Conservation (phyloP, 1,140 invertebrate genomes). For the Aleiodes sp. region DNA sequence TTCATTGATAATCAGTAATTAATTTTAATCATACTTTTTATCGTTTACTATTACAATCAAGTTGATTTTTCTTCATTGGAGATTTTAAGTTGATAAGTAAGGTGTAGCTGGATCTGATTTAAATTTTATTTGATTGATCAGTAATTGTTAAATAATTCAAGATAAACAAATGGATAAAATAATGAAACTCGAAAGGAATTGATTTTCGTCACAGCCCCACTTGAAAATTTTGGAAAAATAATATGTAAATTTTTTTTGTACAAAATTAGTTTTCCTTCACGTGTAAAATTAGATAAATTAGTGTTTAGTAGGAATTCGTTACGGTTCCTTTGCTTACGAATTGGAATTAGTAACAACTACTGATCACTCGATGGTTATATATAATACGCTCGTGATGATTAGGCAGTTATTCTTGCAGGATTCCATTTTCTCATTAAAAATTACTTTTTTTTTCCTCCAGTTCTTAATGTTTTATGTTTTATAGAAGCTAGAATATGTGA, state of each 20-base stretch:
- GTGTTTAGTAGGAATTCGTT: no score
- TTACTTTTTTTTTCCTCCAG: not conserved
- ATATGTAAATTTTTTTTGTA: slow-evolving; percentile 1
- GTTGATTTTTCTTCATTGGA: slow-evolving; percentile 10
- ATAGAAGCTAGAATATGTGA: not conserved
- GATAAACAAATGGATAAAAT: not conserved
- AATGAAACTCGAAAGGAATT: no score
- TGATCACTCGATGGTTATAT: slow-evolving; percentile 22
- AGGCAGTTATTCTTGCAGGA: slow-evolving; percentile 17
- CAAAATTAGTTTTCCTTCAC: not conserved
- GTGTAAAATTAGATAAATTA: no score
- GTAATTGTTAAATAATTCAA: not conserved
- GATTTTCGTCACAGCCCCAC: not conserved
- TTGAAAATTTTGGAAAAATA: not conserved
- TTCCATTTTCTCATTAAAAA: not conserved
- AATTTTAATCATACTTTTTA: slow-evolving; percentile 17
- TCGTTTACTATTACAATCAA: slow-evolving; percentile 22
- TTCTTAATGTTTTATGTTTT: no score
- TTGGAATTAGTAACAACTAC: not conserved
- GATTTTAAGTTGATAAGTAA: not conserved
- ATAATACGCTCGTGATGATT: slow-evolving; percentile 10
- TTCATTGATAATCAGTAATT: slow-evolving; percentile 7
- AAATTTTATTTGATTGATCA: slow-evolving; percentile 25
- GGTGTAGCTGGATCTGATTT: not conserved
- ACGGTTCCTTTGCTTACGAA: no score